These are phyloP conservation scores for Nymphalis polychloros DNA, from an alignment of 2,888 invertebrate species.

Conservation along the genomic window DNA sequence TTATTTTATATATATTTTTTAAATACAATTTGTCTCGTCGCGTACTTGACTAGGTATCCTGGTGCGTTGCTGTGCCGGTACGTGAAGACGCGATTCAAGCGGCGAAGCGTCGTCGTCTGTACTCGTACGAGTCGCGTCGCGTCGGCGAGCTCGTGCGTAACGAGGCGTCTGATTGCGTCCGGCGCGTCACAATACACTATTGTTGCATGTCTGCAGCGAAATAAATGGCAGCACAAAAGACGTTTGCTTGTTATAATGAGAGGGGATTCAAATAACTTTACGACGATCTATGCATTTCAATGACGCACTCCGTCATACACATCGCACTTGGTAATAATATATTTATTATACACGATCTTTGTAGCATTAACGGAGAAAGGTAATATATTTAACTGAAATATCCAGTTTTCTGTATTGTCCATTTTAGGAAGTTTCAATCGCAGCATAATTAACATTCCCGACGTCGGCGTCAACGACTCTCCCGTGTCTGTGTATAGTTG, in stretches of 20 bases:
- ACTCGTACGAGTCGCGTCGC: not conserved
- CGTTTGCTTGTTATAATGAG: not conserved
- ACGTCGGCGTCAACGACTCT: not conserved
- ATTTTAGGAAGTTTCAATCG: not conserved
- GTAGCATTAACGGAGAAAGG: too few species aligned
- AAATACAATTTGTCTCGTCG: too few species aligned
- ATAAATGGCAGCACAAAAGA: conserved; percentile 1
- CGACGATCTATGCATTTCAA: not conserved
- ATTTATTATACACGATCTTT: too few species aligned
- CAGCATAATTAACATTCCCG: not conserved
- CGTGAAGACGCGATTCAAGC: not conserved
- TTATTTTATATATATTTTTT: too few species aligned
- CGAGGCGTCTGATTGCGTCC: conserved; percentile 12
- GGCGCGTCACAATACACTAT: conserved; percentile 8
- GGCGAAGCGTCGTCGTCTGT: not conserved
- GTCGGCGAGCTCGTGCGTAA: not conserved
- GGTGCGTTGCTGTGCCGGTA: not conserved
- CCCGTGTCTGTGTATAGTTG: not conserved
- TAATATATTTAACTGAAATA: too few species aligned
- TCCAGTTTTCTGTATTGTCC: too few species aligned
- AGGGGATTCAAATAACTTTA: conserved; percentile 3
- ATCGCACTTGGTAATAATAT: not conserved
- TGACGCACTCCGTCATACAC: not conserved
- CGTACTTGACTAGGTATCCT: too few species aligned
- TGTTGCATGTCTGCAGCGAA: not conserved